Conservation (phyloP, 2,797 vertebrate genomes). For the Basileuterus tristriatus region DNA sequence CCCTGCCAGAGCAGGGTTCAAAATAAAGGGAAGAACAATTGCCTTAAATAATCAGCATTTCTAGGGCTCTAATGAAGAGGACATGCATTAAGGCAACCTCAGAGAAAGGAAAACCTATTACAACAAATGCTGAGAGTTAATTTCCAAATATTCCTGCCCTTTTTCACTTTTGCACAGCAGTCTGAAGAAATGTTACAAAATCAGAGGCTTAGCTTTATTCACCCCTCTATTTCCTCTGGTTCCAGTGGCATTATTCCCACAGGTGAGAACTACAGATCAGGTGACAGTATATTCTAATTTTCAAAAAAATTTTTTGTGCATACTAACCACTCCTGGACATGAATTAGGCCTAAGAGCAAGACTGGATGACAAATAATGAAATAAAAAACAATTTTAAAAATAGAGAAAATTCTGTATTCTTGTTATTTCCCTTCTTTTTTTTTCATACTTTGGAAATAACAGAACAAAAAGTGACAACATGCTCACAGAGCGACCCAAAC, state of each 20-base stretch:
- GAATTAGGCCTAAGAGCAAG: not conserved
- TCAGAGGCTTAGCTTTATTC: not conserved
- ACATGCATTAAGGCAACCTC: not conserved
- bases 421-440: not conserved
- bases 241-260: not conserved
- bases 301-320: not conserved
- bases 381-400: not conserved
- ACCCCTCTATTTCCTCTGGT: not conserved
- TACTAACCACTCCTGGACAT: not conserved
- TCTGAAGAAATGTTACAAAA: not conserved
- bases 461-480: not conserved
- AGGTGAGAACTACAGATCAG: not conserved
- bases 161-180: not conserved
- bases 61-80: not conserved
- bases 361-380: not conserved
- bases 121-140: not conserved
- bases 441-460: not conserved
- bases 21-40: not conserved
- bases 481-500: not conserved
- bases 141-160: not conserved
- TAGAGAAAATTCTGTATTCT: not conserved
- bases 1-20: not conserved
- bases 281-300: not conserved
- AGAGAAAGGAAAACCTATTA: not conserved
- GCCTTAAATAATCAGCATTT: not conserved